Evolutionary conservation across 1,140 invertebrate species (phyloP).

Genomic region (Radopholus similis): DNA sequence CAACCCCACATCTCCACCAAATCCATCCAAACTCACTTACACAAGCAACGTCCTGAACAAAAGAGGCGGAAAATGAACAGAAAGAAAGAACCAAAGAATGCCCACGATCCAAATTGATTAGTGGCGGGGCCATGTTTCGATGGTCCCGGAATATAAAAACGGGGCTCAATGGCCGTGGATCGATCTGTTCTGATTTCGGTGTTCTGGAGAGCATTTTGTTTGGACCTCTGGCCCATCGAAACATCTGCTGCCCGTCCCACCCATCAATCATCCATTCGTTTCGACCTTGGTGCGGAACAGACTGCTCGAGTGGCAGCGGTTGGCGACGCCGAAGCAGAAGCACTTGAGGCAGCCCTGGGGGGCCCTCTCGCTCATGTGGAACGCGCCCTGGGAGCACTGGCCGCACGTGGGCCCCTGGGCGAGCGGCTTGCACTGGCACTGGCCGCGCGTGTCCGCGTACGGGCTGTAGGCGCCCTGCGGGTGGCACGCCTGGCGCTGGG

Average conservation of each 20-base stretch:
- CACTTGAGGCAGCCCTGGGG: slow-evolving; percentile 74
- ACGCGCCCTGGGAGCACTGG: slow-evolving; percentile 74
- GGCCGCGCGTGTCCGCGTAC: slow-evolving; percentile 64
- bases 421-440: slow-evolving; percentile 67
- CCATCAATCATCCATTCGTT: too few species aligned
- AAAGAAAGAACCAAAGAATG: slow-evolving; percentile 38
- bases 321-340: slow-evolving; percentile 83
- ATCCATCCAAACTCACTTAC: slow-evolving; percentile 37
- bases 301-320: slow-evolving; percentile 62
- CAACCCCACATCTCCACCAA: too few species aligned
- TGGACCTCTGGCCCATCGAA: too few species aligned
- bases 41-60: slow-evolving; percentile 43
- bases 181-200: too few species aligned
- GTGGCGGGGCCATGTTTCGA: too few species aligned
- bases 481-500: slow-evolving; percentile 8
- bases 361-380: slow-evolving; percentile 70
- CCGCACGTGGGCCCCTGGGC: slow-evolving; percentile 71
- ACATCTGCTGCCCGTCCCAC: too few species aligned
- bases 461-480: slow-evolving; percentile 24
- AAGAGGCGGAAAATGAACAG: slow-evolving; percentile 19
- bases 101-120: slow-evolving; percentile 33
- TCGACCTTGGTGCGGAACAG: slow-evolving; percentile 67
- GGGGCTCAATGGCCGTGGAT: neutral
- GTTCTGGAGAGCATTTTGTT: too few species aligned
- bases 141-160: neutral